Base-by-base conservation (phyloP, 1,140 invertebrate genomes). In the Condylostylus longicornis region DNA sequence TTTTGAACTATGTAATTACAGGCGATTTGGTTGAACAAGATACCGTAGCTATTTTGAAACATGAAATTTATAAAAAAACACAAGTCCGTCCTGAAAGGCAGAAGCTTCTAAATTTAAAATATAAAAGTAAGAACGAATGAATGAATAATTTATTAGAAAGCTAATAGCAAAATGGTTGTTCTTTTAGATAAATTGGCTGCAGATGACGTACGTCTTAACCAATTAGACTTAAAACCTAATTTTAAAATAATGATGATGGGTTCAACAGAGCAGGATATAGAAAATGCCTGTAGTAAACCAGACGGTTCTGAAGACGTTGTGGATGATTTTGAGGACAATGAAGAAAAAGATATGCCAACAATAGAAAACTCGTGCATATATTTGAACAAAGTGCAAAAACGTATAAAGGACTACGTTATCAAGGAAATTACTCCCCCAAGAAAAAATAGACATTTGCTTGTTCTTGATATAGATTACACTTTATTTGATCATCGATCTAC, bases 161-260 rank as follows among this genome's bases (percentile, higher is more conserved):
- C 6, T 21, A n/a, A n/a, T n/a, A n/a, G n/a, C n/a, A n/a, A n/a
- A n/a, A n/a, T n/a, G n/a, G n/a, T 33, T 33, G 28, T 35, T 43
- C 40, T 55, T 61, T 13, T 48, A 93, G 87, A 84, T 18, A 88
- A 87, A 68, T 68, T 75, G 38, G 77, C 84, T 1, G 70, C 75
- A 37, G 82, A 91, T 61, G 75, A 75, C 42, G 73, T 76, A 43
- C 69, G 69, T 31, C 61, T 93, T 14, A 67, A 68, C 10, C 62
- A 72, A 17, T 54, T 91, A 28, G 79, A 79, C 42, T 58, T 93
- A 4, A 91, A 89, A 56, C 72, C 77, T n/a, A 83, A 83, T 21
- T 81, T 84, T 38, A 93, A 94, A 63, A 71, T 97, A 12, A 94
- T 96, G 87, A 84, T 97, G 78, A 91, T 97, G 73, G 93, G 91